Percentiles rank a stretch among this genome's conserved stretches.
Conservation (phyloP, 2,797 vertebrate genomes). For the Acanthopagrus latus region DNA sequence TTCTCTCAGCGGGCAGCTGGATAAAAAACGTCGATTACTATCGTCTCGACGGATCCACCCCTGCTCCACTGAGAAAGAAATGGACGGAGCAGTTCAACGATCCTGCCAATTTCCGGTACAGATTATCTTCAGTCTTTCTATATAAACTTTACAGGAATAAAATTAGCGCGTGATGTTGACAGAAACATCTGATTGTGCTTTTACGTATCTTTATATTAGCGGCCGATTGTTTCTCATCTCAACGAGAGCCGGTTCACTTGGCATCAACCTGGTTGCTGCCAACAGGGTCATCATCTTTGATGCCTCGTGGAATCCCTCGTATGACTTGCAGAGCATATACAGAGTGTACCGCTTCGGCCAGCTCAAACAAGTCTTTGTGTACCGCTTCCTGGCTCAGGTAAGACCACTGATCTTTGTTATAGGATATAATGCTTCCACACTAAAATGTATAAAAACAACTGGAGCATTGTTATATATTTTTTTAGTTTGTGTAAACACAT, state of each 20-base stretch:
- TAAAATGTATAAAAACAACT: too few relatives aligned
- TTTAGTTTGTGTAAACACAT: too few relatives aligned
- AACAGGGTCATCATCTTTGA: constrained; percentile 98
- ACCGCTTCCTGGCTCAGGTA: constrained; percentile 97
- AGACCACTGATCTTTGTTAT: background rate
- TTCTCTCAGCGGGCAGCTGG: constrained; percentile 88
- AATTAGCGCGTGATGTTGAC: background rate
- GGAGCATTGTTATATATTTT: too few relatives aligned
- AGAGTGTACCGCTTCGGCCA: constrained; percentile 98
- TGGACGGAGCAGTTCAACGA: constrained; percentile 96
- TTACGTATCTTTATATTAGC: constrained; percentile 72
- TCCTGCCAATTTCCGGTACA: constrained; percentile 89
- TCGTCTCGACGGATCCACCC: constrained; percentile 93
- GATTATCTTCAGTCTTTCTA: background rate
- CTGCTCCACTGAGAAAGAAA: constrained; percentile 89
- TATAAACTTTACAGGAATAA: background rate
- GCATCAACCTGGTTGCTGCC: constrained; percentile 96
- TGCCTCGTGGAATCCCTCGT: constrained; percentile 97
- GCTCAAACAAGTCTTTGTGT: constrained; percentile 93
- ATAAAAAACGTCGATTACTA: constrained; percentile 95
- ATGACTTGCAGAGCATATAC: constrained; percentile 98
- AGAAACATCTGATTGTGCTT: background rate
- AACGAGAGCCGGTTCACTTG: constrained; percentile 95
- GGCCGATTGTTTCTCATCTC: constrained; percentile 97
- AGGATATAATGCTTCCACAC: too few relatives aligned